A percentile compares a stretch with the other conserved stretches of the same genome.
Conservation (phyloP, 2,797 vertebrate genomes). For the Arremon aurantiirostris region DNA sequence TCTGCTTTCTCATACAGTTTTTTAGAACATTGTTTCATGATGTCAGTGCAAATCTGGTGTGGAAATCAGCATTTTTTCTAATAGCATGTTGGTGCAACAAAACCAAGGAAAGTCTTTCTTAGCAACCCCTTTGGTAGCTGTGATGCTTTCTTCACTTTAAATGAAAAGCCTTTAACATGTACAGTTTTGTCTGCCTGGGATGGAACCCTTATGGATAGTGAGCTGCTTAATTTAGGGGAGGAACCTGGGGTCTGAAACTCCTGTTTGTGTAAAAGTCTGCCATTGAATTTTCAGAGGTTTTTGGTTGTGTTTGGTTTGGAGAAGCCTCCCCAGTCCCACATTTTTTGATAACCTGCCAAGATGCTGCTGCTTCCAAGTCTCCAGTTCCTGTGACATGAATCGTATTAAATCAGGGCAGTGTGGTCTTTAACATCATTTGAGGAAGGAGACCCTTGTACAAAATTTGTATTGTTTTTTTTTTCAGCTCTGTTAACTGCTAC, state of each 20-base stretch:
- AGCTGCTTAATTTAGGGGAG: neutral
- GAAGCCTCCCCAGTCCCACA: fast-evolving
- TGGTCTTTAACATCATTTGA: neutral
- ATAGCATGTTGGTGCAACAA: neutral
- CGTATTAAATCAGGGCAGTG: neutral
- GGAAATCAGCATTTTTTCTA: neutral
- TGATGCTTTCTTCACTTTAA: neutral
- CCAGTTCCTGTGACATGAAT: neutral
- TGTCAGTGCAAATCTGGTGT: neutral
- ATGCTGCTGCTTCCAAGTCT: neutral
- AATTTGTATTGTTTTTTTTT: neutral
- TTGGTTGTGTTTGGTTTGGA: neutral
- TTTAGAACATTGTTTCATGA: neutral
- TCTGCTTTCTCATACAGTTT: neutral
- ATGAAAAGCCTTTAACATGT: neutral
- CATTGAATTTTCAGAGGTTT: neutral
- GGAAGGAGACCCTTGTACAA: neutral
- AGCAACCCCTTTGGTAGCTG: neutral
- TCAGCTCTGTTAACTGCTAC: neutral
- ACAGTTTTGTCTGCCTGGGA: neutral
- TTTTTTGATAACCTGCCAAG: neutral
- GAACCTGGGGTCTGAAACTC: neutral
- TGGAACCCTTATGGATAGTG: neutral
- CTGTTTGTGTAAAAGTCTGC: neutral
- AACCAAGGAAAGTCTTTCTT: neutral